phyloP scores from a whole-genome alignment of 1,140 invertebrate species.

The Tribolium madens region DNA sequence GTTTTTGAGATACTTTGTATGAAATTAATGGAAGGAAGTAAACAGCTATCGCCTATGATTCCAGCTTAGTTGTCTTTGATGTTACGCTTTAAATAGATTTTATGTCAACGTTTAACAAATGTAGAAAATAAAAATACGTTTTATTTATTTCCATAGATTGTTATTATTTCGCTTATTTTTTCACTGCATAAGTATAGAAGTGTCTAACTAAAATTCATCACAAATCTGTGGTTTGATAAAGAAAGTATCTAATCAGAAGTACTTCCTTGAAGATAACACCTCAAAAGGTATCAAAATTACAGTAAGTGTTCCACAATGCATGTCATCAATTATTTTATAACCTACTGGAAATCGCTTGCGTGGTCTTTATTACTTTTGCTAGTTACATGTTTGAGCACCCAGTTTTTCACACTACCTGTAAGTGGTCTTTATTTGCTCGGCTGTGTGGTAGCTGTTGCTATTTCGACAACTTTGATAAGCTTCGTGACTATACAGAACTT shows the following conservation, averaged over 20 bases:
- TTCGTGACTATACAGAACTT: slow-evolving; percentile 22
- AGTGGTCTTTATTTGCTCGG: slow-evolving; percentile 21
- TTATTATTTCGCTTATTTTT: too few relatives aligned
- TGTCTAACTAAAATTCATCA: too few relatives aligned
- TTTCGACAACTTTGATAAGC: slow-evolving; percentile 8
- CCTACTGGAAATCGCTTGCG: slow-evolving; percentile 5
- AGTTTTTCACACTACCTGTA: not conserved
- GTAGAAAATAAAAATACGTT: too few relatives aligned
- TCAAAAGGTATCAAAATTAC: too few relatives aligned
- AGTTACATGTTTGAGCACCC: slow-evolving; percentile 3
- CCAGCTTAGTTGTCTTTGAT: slow-evolving; percentile 17
- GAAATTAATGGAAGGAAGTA: slow-evolving; percentile 59
- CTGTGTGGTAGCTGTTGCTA: slow-evolving; percentile 6
- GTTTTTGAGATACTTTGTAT: slow-evolving; percentile 60
- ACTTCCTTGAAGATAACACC: too few relatives aligned
- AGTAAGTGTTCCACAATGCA: not conserved
- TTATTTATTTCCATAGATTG: too few relatives aligned
- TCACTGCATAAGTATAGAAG: too few relatives aligned
- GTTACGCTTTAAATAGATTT: slow-evolving; percentile 15
- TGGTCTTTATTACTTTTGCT: slow-evolving; percentile 3
- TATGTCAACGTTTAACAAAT: not conserved
- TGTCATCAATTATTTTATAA: not conserved
- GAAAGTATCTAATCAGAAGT: too few relatives aligned
- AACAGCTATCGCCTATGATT: slow-evolving; percentile 40
- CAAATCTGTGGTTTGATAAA: too few relatives aligned